Conservation (phyloP, 2,888 invertebrate genomes). For the Leistus spinibarbis region DNA sequence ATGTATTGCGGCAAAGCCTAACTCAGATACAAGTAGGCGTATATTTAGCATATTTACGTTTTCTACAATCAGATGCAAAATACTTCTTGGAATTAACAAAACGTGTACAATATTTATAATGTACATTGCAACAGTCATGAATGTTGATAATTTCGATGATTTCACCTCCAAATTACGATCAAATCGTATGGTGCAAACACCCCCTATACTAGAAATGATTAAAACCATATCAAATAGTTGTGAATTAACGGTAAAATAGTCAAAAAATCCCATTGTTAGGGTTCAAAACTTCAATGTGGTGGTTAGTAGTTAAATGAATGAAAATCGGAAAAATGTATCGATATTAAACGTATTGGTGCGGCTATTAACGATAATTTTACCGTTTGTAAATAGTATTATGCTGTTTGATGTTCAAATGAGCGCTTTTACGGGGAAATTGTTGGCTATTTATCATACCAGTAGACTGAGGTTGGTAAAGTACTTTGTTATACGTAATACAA, state of each 20-base stretch:
- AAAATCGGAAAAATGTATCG: background rate
- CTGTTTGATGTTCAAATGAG: background rate
- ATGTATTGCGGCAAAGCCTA: no score
- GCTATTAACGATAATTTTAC: background rate
- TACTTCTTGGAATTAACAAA: background rate
- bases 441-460: background rate
- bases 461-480: no score
- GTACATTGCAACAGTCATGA: background rate
- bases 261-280: background rate
- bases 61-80: constrained; percentile 4
- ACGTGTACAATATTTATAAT: background rate
- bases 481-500: no score
- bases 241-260: background rate
- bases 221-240: background rate
- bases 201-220: background rate
- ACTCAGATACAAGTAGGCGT: no score
- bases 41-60: background rate
- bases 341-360: background rate
- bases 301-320: background rate
- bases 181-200: background rate
- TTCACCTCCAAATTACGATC: background rate
- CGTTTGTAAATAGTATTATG: background rate
- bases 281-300: background rate
- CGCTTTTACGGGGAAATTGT: background rate
- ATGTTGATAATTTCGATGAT: background rate